phyloP scores from a whole-genome alignment of 2,113 vertebrate species.

The Chiloscyllium plagiosum region DNA sequence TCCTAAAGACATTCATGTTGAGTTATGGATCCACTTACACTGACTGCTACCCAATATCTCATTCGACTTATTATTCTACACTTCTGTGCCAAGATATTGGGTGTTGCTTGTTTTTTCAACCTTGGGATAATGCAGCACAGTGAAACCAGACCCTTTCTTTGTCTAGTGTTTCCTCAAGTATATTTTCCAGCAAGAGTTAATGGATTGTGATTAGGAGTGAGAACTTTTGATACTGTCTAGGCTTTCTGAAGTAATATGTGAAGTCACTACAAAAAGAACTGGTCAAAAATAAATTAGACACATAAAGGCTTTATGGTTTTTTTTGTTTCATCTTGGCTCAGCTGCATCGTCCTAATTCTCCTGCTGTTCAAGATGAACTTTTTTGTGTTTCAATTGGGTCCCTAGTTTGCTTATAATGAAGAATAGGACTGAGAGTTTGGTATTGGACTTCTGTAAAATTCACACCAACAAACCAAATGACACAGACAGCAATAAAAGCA shows the following conservation, averaged over 20 bases:
- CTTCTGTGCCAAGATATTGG: background rate
- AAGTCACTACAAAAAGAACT: background rate
- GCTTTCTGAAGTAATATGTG: background rate
- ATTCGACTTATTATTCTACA: background rate
- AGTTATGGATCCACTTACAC: background rate
- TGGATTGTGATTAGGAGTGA: background rate
- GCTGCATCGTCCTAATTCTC: background rate
- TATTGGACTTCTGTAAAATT: background rate
- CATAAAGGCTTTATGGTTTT: background rate
- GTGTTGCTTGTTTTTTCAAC: background rate
- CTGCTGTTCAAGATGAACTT: background rate
- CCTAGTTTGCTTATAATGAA: background rate
- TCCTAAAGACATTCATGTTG: background rate
- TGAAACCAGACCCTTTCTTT: background rate
- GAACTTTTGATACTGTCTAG: background rate
- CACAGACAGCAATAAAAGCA: background rate
- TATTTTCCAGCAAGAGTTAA: background rate
- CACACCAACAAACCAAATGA: background rate
- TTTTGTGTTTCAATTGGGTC: background rate
- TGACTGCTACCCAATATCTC: background rate
- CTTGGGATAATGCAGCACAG: background rate
- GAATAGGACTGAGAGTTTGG: background rate
- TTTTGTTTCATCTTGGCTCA: background rate
- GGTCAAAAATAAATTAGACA: background rate
- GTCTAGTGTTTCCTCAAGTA: background rate